Percentiles rank a stretch among this genome's conserved stretches.
phyloP scores from a whole-genome alignment of 2,888 invertebrate species.

The Drosophila maculinotata region DNA sequence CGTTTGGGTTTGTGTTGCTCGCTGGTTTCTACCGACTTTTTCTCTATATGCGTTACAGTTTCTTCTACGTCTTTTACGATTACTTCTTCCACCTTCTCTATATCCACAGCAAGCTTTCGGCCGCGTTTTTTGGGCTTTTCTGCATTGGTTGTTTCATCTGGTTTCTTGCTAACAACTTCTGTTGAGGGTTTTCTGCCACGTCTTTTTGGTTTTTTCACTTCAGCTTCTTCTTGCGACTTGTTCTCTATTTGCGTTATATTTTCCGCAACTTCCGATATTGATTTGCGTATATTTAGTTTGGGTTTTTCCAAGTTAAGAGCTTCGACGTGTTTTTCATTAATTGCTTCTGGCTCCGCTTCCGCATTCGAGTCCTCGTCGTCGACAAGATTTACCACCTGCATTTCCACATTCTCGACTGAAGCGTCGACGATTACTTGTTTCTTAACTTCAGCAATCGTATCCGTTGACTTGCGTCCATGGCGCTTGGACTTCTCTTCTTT shows the following conservation, averaged over 20 bases:
- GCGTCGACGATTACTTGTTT: neutral
- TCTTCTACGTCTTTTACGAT: neutral
- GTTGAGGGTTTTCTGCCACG: constrained; percentile 3
- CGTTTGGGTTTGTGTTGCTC: constrained; percentile 13
- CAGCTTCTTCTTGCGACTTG: neutral
- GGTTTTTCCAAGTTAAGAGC: neutral
- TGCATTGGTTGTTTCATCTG: neutral
- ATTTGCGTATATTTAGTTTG: constrained; percentile 7
- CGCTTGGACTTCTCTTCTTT: neutral
- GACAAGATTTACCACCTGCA: neutral
- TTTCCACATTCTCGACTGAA: neutral
- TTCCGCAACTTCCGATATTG: neutral
- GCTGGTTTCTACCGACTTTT: neutral
- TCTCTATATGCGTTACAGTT: neutral
- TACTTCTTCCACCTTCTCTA: neutral
- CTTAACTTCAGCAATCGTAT: neutral
- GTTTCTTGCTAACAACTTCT: neutral
- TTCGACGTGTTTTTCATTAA: neutral
- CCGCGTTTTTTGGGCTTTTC: constrained; percentile 17
- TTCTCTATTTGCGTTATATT: neutral
- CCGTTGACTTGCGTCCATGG: neutral
- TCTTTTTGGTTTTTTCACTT: constrained; percentile 3
- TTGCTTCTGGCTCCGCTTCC: neutral
- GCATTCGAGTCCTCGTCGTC: neutral
- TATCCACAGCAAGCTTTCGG: constrained; percentile 13